Percentiles rank a stretch among this genome's conserved stretches.
These are phyloP conservation scores for Lates japonicus DNA, from an alignment of 2,797 vertebrate species.

Conservation along the genomic window DNA sequence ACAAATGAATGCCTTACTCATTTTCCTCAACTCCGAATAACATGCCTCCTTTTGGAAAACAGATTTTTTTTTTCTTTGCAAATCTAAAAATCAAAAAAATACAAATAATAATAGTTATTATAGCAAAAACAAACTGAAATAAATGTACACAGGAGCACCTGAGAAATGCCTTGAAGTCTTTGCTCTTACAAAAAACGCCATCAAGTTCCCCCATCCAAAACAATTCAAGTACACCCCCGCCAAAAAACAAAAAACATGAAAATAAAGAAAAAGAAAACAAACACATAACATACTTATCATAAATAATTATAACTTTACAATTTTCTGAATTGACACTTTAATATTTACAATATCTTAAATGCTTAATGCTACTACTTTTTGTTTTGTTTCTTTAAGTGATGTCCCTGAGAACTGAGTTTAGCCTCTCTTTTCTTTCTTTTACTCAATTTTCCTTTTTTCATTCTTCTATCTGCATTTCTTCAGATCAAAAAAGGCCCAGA, in stretches of 20 bases:
- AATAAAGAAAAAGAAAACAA: conserved; percentile 76
- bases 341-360: conserved; percentile 99
- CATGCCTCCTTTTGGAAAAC: conserved; percentile 82
- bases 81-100: conserved; percentile 50
- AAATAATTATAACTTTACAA: conserved; percentile 99
- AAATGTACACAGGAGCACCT: conserved; percentile 93
- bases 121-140: conserved; percentile 71
- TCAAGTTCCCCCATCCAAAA: conserved; percentile 89
- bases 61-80: conserved; percentile 63
- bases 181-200: conserved; percentile 79
- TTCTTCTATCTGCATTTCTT: conserved; percentile 72
- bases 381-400: conserved; percentile 96
- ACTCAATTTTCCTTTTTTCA: conserved; percentile 81
- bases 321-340: conserved; percentile 98
- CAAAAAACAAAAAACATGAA: conserved; percentile 39
- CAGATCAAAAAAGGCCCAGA: conserved; percentile 66
- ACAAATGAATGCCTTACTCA: conserved; percentile 80
- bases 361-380: conserved; percentile 93
- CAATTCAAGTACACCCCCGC: conserved; percentile 79
- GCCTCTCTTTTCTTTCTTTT: conserved; percentile 85
- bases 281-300: conserved; percentile 90
- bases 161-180: conserved; percentile 93
- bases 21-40: conserved; percentile 56
- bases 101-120: conserved; percentile 67
- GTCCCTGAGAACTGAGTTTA: conserved; percentile 98